Conservation (phyloP, 2,113 vertebrate species). For the Galemys pyrenaicus region DNA sequence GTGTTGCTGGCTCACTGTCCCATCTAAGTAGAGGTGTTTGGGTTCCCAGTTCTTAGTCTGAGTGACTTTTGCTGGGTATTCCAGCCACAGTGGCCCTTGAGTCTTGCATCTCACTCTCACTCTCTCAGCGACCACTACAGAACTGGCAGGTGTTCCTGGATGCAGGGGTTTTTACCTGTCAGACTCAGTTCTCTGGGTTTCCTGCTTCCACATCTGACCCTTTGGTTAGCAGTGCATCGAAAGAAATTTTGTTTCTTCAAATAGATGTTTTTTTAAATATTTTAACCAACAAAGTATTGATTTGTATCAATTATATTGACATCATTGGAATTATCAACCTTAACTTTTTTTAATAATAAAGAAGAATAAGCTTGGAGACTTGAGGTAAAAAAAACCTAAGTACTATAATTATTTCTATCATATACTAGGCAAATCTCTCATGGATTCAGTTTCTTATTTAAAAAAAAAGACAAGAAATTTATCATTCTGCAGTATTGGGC, state of each 20-base stretch:
- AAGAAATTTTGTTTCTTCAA: background rate
- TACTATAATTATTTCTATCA: background rate
- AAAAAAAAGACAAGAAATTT: background rate
- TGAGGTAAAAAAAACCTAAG: background rate
- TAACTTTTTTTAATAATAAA: background rate
- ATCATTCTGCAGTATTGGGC: background rate
- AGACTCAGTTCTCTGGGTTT: background rate
- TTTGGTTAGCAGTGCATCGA: background rate
- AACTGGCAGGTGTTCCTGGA: background rate
- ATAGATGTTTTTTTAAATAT: background rate
- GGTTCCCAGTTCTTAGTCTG: background rate
- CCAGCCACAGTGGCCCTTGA: background rate
- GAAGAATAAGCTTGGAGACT: background rate
- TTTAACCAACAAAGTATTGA: background rate
- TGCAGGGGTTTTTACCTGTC: background rate
- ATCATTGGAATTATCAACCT: background rate
- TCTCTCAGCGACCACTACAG: background rate
- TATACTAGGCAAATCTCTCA: background rate
- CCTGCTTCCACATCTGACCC: background rate
- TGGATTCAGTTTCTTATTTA: background rate
- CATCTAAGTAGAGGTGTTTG: background rate
- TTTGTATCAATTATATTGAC: background rate
- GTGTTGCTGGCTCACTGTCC: background rate
- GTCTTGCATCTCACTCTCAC: background rate
- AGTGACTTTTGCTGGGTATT: background rate